A percentile compares a stretch with the other conserved stretches of the same genome.
phyloP scores from a whole-genome alignment of 2,888 invertebrate species.

The Dryobotodes eremita region DNA sequence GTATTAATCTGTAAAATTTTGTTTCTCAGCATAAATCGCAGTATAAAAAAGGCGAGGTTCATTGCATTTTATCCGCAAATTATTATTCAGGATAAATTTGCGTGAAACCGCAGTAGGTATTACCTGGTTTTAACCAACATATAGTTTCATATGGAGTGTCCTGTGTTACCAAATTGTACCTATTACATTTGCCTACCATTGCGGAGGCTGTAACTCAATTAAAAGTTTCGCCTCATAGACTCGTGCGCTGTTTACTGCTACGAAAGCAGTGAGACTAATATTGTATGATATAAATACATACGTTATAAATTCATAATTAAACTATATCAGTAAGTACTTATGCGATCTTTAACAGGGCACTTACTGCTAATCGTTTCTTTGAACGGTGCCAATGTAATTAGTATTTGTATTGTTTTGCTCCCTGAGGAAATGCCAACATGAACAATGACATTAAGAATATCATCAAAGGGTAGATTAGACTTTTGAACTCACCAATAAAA shows the following conservation, averaged over 20 bases:
- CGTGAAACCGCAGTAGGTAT: slow-evolving; percentile 25
- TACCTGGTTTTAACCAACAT: slow-evolving; percentile 6
- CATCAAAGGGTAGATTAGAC: neutral
- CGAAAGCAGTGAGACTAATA: slow-evolving; percentile 8
- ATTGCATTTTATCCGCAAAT: neutral
- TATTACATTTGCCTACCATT: slow-evolving; percentile 2
- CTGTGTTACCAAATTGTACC: slow-evolving; percentile 20
- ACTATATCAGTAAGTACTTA: neutral
- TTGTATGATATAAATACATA: slow-evolving; percentile 7
- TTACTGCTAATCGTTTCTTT: slow-evolving; percentile 31
- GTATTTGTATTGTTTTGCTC: slow-evolving; percentile 46
- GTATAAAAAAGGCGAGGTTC: neutral
- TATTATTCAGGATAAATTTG: slow-evolving; percentile 28
- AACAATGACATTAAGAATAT: slow-evolving; percentile 31
- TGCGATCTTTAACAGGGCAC: slow-evolving; percentile 35
- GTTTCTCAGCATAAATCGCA: neutral
- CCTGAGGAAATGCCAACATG: slow-evolving; percentile 17
- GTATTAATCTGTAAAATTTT: neutral
- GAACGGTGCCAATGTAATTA: slow-evolving; percentile 47
- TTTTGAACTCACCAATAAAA: neutral
- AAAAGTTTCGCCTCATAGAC: slow-evolving; percentile 1
- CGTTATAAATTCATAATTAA: slow-evolving; percentile 11
- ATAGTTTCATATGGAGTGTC: slow-evolving; percentile 6
- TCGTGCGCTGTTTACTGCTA: slow-evolving; percentile 14
- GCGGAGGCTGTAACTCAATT: slow-evolving; percentile 28